These are phyloP conservation scores for Muraenolepis orangiensis DNA, from an alignment of 2,797 vertebrate genomes.

Conservation along the genomic window DNA sequence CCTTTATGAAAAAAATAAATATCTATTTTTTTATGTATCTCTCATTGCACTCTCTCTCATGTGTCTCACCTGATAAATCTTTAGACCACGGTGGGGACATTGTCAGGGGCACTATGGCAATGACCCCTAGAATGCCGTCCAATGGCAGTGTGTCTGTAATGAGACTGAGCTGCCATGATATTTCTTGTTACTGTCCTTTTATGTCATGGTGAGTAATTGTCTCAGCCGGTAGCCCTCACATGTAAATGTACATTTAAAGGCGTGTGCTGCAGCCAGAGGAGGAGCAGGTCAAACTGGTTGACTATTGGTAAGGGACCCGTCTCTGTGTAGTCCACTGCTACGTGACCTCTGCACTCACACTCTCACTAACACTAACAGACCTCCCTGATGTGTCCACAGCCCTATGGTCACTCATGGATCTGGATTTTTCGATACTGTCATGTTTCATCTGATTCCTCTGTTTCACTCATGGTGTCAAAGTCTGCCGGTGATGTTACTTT, in stretches of 20 bases:
- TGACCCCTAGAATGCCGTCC: neutral
- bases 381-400: neutral
- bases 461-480: neutral
- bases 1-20: neutral
- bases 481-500: neutral
- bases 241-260: neutral
- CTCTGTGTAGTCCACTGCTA: neutral
- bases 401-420: slow-evolving; percentile 8
- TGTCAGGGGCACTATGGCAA: neutral
- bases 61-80: neutral
- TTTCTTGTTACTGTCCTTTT: neutral
- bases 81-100: neutral
- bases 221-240: neutral
- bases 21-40: neutral
- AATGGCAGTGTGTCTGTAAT: neutral
- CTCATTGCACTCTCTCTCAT: neutral
- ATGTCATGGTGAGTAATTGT: neutral
- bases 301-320: neutral
- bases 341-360: neutral
- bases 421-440: slow-evolving; percentile 11
- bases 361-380: neutral
- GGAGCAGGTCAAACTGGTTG: neutral
- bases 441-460: neutral
- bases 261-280: neutral
- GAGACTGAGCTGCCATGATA: neutral